phyloP scores from a whole-genome alignment of 1,140 invertebrate genomes.

The Anthonomus grandis region DNA sequence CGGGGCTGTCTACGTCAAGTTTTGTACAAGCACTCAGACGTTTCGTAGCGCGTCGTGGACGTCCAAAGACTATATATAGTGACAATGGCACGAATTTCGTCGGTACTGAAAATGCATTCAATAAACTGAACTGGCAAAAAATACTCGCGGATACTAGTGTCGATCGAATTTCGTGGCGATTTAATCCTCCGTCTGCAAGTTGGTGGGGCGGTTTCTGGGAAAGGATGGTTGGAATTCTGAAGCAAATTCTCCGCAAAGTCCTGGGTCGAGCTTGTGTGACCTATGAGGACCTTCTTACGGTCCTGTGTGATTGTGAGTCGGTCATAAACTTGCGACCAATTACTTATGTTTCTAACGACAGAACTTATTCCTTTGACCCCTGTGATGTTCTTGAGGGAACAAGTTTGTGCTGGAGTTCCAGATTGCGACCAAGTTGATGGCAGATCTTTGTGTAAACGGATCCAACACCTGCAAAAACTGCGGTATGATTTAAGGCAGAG shows the following conservation, averaged over 20 bases:
- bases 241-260: constrained; percentile 36
- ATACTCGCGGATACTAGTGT: constrained; percentile 16
- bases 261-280: constrained; percentile 33
- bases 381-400: constrained; percentile 23
- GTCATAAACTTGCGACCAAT: constrained; percentile 44
- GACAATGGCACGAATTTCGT: constrained; percentile 44
- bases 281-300: constrained; percentile 41
- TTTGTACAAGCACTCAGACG: too few relatives aligned
- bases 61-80: too few relatives aligned
- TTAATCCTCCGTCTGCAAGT: constrained; percentile 42
- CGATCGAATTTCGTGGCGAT: constrained; percentile 41
- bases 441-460: too few relatives aligned
- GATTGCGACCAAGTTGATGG: constrained; percentile 10
- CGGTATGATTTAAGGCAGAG: too few relatives aligned
- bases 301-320: constrained; percentile 40
- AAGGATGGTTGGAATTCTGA: constrained; percentile 35
- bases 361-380: constrained; percentile 19
- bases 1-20: too few relatives aligned
- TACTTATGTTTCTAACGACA: constrained; percentile 41
- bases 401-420: neutral
- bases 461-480: too few relatives aligned
- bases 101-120: constrained; percentile 37
- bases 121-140: constrained; percentile 30
- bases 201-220: constrained; percentile 46
- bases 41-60: too few relatives aligned